These are phyloP conservation scores for Caranx melampygus DNA, from an alignment of 2,113 vertebrate species.

Conservation along the genomic window DNA sequence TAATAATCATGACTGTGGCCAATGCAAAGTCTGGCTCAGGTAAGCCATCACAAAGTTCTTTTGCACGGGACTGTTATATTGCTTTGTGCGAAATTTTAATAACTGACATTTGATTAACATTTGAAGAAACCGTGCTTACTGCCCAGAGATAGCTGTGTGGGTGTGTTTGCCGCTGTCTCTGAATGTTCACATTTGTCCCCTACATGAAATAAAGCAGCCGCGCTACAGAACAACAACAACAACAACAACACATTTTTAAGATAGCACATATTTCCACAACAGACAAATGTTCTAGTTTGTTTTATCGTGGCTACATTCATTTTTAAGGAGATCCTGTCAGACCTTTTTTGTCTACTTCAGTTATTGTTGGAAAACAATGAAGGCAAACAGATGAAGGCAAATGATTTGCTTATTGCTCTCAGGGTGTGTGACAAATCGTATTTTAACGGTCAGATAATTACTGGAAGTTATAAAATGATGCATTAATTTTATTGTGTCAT, in stretches of 20 bases:
- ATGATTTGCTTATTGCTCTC: not conserved
- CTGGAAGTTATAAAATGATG: not conserved
- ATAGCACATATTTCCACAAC: not conserved
- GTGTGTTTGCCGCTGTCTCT: not conserved
- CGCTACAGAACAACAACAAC: too few species aligned
- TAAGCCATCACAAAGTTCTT: conserved; percentile 62
- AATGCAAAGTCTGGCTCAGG: conserved; percentile 82
- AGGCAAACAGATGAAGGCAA: too few species aligned
- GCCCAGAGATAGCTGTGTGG: conserved; percentile 41
- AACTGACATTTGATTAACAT: conserved; percentile 24
- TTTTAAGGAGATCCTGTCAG: not conserved
- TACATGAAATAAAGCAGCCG: not conserved
- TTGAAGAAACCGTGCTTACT: not conserved
- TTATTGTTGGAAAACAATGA: not conserved
- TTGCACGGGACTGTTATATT: conserved; percentile 3
- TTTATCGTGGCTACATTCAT: not conserved
- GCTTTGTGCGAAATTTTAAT: conserved; percentile 1
- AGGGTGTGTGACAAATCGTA: too few species aligned
- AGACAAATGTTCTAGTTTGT: not conserved
- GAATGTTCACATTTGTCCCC: conserved; percentile 4
- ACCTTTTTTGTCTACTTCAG: not conserved
- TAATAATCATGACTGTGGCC: conserved; percentile 81
- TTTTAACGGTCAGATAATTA: not conserved
- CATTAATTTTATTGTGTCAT: not conserved
- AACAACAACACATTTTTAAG: not conserved